Evolutionary conservation across 2,888 invertebrate genomes (phyloP), one percentile per base, ranked within the genome.

Genomic region (Alloplasta piceator): DNA sequence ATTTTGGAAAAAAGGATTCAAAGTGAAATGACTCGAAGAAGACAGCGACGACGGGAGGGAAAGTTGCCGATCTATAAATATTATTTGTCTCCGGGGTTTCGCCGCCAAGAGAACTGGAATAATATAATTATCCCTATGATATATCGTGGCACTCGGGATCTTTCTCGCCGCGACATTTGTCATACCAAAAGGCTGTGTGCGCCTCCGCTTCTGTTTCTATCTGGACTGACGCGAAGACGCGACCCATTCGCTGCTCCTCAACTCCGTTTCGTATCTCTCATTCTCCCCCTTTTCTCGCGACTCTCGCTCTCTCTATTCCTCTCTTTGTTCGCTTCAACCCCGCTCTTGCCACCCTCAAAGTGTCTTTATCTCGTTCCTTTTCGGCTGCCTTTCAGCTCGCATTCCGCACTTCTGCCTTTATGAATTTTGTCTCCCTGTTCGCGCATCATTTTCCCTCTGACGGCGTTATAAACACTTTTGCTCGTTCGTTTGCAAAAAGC

Each of bases 81-180:
- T 63, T 26, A 66, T 38, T 26, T 68, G 38, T 67, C 58, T 26
- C 41, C 52, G 58, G 61, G 9, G 39, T 46, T 72, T 63, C 79
- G 66, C 61, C 78, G 71, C 36, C 72, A 80, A 83, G 85, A 83
- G 84, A 84, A 86, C 83, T 84, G 81, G 77, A 85, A 84, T 91
- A 91, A 91, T 91, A 91, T 91, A 91, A 91, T 91, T 91, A 92
- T 91, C 90, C 87, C 83, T 83, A 86, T 91, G 91, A 91, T 90
- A 86, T 91, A 91, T 88, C 87, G 83, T 75, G 80, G 82, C 85
- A 84, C 86, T 86, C 87, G 85, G 83, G 84, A 84, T 84, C 85
- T 89, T 86, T 86, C 85, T 87, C 82, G 81, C 85, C 78, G 79
- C 78, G 82, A 86, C 87, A 87, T 89, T 88, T 86, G 87, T 89